Base-by-base conservation (phyloP, 2,113 vertebrate species). In the Aptenodytes forsteri region DNA sequence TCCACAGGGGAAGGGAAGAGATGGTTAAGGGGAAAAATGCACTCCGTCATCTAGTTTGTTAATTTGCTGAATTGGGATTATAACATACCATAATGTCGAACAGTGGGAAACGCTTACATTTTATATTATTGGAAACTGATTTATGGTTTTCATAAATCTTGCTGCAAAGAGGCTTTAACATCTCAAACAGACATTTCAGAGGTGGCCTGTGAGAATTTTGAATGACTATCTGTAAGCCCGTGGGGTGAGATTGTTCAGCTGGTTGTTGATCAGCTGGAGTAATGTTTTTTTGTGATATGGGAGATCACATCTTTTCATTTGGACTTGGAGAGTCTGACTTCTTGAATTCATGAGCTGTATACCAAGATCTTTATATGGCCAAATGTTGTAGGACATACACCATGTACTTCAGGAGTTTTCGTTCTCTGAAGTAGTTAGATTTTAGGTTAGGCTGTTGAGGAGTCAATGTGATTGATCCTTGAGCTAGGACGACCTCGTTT, bases 101-200 rank as follows among this genome's bases (percentile, higher is more conserved):
- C 50, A 75, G 18, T 64, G 50, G 46, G 59, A 81, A 80, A 36
- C 40, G 20, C 64, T 73, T 76, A 9, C 2, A 0, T 62, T 70
- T 87, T 38, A 11, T 77, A 6, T 77, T 77, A 77, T 4, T 88
- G 55, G 50, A 78, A 83, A 67, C 26, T 78, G 50, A 80, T 78
- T 50, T 87, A 75, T 36, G 20, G 8, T 75, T 95, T 92, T 90
- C 42, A 59, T 89, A 81, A 90, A 64, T 77, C 44, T 73, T 54
- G 4, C n/a, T 67, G 67, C 34, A 38, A 23, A 62, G 32, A 90
- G 15, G 26, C 34, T 86, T 81, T 69, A 32, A 18, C 36, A 26
- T 65, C 65, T 91, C n/a, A 56, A 80, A 46, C 19, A 59, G 32
- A 9, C 25, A 2, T 69, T 92, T 86, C 44, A 44, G 56, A 79